Evolutionary conservation across 2,797 vertebrate genomes (phyloP).

Genomic region (Eulemur rubriventer): DNA sequence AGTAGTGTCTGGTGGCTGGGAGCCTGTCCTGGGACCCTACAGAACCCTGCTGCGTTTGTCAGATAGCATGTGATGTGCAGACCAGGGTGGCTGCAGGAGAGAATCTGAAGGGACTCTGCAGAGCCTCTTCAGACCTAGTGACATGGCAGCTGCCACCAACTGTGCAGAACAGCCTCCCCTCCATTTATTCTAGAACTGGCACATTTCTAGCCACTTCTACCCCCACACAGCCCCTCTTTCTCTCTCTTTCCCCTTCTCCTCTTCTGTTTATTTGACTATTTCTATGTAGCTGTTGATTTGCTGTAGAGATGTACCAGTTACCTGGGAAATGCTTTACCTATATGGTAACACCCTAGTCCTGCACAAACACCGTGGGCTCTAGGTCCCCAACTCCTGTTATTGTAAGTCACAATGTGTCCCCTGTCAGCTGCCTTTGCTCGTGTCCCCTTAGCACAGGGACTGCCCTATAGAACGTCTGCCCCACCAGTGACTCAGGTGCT

Average conservation of each 20-base stretch:
- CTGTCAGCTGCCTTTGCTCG: background rate
- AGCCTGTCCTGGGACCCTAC: background rate
- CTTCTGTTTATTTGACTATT: background rate
- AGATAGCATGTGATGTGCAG: background rate
- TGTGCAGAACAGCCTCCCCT: background rate
- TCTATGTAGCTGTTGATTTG: background rate
- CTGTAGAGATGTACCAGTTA: background rate
- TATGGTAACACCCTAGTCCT: accelerated
- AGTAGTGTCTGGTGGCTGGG: background rate
- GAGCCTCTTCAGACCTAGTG: background rate
- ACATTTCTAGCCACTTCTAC: background rate
- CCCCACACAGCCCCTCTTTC: background rate
- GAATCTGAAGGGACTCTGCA: background rate
- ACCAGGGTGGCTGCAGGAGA: too few relatives aligned
- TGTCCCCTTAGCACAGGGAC: background rate
- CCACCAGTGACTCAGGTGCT: accelerated
- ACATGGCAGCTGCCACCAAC: background rate
- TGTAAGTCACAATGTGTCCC: accelerated
- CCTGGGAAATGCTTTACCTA: background rate
- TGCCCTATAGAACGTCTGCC: background rate
- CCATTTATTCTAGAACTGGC: background rate
- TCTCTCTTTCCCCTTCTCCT: background rate
- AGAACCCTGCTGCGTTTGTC: background rate
- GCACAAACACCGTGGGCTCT: too few relatives aligned
- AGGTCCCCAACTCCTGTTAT: accelerated